Evolutionary conservation across 2,113 vertebrate species (phyloP), one percentile per base, ranked within the genome.

Genomic region (Theristicus caerulescens): DNA sequence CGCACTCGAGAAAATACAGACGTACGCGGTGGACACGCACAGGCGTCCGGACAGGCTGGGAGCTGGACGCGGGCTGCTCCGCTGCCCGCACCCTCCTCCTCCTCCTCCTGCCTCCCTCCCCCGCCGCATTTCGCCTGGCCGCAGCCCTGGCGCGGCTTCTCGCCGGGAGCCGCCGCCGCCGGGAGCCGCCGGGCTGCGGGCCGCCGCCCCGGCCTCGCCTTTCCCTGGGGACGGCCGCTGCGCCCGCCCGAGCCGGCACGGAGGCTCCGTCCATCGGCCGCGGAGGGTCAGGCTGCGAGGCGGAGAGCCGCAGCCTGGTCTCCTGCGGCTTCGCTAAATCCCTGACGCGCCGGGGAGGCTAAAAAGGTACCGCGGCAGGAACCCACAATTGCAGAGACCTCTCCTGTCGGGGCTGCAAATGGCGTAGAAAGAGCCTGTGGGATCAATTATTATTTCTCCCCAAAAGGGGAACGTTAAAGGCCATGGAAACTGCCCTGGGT

Each of bases 101-200:
- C 40, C 38, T 78, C 40, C 72, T 95, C 89, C 91, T 89, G 59
- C 87, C 84, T 94, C 84, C 85, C 51, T 72, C 95, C 52, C 80
- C 94, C 96, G 93, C 54, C 13, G 16, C 55, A 12, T 49, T 81
- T 70, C 51, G 21, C 73, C 61, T 10, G 40, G 40, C 69, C 70
- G 44, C 86, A 92, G 69, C 44, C 74, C 82, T 74, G 76, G 80
- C 51, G 40, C 38, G 32, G 58, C n/a, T 83, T 20, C 84, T 66
- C 61, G 21, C 59, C 71, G 44, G 57, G 81, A 62, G 49, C 54
- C 27, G 29, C 66, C n/a, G 44, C 77, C 38, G 21, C 42, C 66
- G 67, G 47, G 76, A 79, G 74, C 36, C 40, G n/a, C n/a, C 29
- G 82, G 27, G 27, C 71, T 65, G 77, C 11, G 16, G 57, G 51